Base-by-base conservation (phyloP, 2,888 invertebrate genomes). In the Amiota mariae region DNA sequence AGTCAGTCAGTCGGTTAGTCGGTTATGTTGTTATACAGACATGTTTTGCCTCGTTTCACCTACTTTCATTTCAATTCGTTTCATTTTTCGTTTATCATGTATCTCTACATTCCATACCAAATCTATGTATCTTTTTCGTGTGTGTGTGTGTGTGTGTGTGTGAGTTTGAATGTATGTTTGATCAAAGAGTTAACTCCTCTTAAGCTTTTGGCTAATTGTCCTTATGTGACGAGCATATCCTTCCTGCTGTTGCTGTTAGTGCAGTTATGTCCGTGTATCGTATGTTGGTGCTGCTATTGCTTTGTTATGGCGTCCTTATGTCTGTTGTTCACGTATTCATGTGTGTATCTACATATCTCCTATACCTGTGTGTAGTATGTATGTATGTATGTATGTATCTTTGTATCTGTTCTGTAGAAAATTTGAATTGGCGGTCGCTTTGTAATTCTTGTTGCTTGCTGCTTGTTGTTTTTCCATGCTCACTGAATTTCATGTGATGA, bases 141-240 rank as follows among this genome's bases (percentile, higher is more conserved):
- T 75, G 76, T 76, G 36, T 76, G 73, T 70, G 36, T 24, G 24
- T 24, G 72, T 72, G 57, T 59, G 70, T 20, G 61, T 79, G 75
- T 74, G 76, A 75, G 6, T 76, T 72, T 70, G 36, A 8, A 47
- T 74, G 63, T 75, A 18, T 70, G 64, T 71, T 54, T 70, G 46
- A 24, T 49, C 57, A 73, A 79, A 79, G 80, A 81, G 81, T 85
- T 85, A 78, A 83, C 81, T 68, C 67, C 77, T 79, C 78, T 84
- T 78, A 82, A 85, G 86, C 82, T 81, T 81, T 77, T 80, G 82
- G 83, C 87, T 87, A 87, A 87, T 87, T 87, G 86, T 86, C 78
- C 81, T 83, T 87, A 79, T 87, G 85, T 87, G 87, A 85, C 87
- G 86, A 79, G 83, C 79, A 82, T 86, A 76, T 78, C 79, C 79